Evolutionary conservation across 2,113 vertebrate species (phyloP), one percentile per base, ranked within the genome.

Genomic region (Carettochelys insculpta): DNA sequence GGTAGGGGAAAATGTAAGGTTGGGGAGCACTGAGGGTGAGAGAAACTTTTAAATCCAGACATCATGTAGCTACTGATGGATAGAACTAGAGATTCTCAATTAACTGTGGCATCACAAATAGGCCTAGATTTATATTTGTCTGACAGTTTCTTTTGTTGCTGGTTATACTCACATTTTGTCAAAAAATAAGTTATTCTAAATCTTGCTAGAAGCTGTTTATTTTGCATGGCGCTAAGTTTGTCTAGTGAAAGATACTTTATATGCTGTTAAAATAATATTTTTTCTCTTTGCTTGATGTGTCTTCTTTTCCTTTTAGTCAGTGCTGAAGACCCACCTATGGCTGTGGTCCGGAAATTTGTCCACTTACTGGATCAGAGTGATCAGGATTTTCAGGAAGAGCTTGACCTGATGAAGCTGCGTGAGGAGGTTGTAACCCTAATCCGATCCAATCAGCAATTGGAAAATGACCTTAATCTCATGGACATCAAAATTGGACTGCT

Each of bases 391-490:
- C 99, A 99, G 96, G 99, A 99, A 95, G 99, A 99, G 88, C 94
- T 99, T 78, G 99, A 99, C 27, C 97, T 99, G 51, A 99, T 99
- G 99, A 98, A 98, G 47, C 98, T 99, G 82, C 98, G 99, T 16
- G 99, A 99, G 91, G 99, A 99, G 93, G 99, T 99, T 89, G 98
- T 99, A 89, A 99, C 99, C 84, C 98, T 99, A 94, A 99, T 99
- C 93, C 99, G 99, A 91, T 99, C 99, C 88, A 99, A 99, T 96
- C 99, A 99, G 95, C 99, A 99, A 92, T 97, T 99, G 96, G 99
- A 99, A 97, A 99, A 99, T 68, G 99, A 99, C 96, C 98, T 99
- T 88, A 99, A 99, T 95, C 98, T 99, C 95, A 99, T 99, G 99
- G 99, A 99, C 92, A 99, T 99, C 95, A 99, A 99, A 97, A 99